Evolutionary conservation across 2,888 invertebrate species (phyloP).

Genomic region (Deroplatys truncata): DNA sequence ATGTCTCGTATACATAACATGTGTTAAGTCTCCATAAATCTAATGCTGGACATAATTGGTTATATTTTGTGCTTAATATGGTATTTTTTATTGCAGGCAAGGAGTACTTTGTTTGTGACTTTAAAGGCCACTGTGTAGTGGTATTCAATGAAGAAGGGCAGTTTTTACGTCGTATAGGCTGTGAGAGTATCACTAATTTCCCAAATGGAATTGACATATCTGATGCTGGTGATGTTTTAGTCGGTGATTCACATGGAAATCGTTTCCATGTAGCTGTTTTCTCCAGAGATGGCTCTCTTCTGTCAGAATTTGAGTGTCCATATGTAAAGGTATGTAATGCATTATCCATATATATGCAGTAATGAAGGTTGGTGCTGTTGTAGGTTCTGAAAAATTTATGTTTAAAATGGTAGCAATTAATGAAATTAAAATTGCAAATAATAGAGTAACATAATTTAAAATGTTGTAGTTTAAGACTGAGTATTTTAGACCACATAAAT

Average conservation of each 20-base stretch:
- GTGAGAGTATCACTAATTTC: constrained; percentile 93
- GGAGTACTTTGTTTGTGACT: constrained; percentile 95
- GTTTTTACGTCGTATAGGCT: constrained; percentile 89
- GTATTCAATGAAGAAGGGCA: constrained; percentile 91
- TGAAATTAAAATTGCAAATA: no score
- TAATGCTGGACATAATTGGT: no score
- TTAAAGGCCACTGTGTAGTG: constrained; percentile 96
- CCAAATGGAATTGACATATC: constrained; percentile 98
- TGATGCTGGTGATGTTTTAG: constrained; percentile 92
- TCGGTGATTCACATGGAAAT: constrained; percentile 96
- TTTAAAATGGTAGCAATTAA: background rate
- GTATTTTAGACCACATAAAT: no score
- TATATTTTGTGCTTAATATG: no score
- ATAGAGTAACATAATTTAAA: no score
- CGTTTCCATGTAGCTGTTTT: constrained; percentile 96
- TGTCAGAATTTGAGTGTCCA: constrained; percentile 94
- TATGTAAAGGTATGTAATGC: constrained; percentile 78
- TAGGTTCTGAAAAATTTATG: background rate
- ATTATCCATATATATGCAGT: background rate
- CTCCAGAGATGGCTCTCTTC: constrained; percentile 78
- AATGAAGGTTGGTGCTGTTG: background rate
- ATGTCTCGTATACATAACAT: no score
- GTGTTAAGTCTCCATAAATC: no score
- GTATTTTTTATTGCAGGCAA: constrained; percentile 56
- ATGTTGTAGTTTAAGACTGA: no score